phyloP scores from a whole-genome alignment of 2,888 invertebrate genomes.

The Drosophila robusta region DNA sequence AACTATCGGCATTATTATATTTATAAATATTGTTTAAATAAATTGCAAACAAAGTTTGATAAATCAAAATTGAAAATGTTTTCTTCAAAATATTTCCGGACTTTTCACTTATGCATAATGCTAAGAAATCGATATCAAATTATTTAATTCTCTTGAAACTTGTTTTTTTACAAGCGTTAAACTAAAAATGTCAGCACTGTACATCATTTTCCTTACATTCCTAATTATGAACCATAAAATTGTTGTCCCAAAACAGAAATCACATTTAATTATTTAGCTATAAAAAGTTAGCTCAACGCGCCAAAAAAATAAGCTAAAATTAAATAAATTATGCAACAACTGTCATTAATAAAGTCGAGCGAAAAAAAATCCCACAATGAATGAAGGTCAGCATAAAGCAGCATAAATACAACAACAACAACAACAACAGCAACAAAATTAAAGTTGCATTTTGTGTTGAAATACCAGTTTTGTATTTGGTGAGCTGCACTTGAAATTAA shows the following conservation, averaged over 20 bases:
- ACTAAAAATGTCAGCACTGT: background rate
- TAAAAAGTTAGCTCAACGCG: constrained; percentile 42
- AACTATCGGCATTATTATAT: constrained; percentile 7
- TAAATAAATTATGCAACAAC: constrained; percentile 79
- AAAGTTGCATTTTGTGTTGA: constrained; percentile 76
- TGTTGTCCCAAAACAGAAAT: constrained; percentile 48
- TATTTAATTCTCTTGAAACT: background rate
- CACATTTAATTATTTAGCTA: constrained; percentile 66
- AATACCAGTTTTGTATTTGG: constrained; percentile 79
- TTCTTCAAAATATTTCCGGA: background rate
- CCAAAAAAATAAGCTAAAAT: constrained; percentile 59
- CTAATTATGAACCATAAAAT: constrained; percentile 39
- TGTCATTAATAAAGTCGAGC: constrained; percentile 78
- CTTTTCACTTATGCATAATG: background rate
- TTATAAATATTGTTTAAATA: constrained; percentile 11
- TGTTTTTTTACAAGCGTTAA: background rate
- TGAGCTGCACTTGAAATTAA: constrained; percentile 71
- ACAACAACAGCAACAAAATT: constrained; percentile 46
- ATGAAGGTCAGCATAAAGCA: constrained; percentile 73
- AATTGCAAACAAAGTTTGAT: constrained; percentile 8
- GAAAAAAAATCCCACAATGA: constrained; percentile 76
- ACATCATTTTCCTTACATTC: constrained; percentile 10
- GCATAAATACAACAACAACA: constrained; percentile 68
- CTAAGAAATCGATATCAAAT: too few species aligned
- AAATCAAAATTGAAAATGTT: background rate